Conservation (phyloP, 2,888 invertebrate genomes). For the Phortica okadai region DNA sequence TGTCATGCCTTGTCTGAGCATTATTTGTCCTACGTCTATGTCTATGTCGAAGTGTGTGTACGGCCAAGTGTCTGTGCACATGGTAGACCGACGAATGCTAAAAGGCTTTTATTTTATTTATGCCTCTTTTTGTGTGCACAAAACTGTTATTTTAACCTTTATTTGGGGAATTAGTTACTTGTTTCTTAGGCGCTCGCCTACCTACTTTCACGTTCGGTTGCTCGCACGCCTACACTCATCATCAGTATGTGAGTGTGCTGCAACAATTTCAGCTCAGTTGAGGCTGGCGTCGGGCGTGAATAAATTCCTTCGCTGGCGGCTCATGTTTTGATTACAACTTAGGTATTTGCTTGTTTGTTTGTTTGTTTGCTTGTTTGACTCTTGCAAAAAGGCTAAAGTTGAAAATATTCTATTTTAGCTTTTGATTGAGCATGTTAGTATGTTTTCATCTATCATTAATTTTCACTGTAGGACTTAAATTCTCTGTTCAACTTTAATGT, state of each 20-base stretch:
- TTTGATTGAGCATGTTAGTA: constrained; percentile 7
- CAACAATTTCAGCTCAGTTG: neutral
- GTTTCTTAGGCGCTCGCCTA: neutral
- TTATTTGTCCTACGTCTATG: no score
- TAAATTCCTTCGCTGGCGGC: no score
- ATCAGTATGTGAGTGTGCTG: constrained; percentile 34
- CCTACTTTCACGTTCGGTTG: neutral
- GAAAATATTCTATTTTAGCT: neutral
- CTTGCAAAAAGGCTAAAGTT: constrained; percentile 35
- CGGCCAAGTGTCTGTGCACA: constrained; percentile 13
- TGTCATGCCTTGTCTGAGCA: constrained; percentile 36
- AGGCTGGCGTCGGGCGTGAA: no score
- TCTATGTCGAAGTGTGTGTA: no score
- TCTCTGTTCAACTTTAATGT: no score
- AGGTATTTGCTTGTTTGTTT: constrained; percentile 12
- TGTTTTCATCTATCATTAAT: neutral
- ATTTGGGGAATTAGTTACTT: constrained; percentile 52
- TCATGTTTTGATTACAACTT: neutral
- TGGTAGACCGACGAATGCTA: constrained; percentile 12
- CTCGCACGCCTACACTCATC: constrained; percentile 49
- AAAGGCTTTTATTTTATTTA: constrained; percentile 32
- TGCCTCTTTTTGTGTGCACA: constrained; percentile 20
- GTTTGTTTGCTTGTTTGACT: constrained; percentile 21
- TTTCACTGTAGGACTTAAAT: no score
- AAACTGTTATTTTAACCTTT: constrained; percentile 53